Evolutionary conservation across 92 coral and sea anemone species (phyloP).

Genomic region (Porites rus): DNA sequence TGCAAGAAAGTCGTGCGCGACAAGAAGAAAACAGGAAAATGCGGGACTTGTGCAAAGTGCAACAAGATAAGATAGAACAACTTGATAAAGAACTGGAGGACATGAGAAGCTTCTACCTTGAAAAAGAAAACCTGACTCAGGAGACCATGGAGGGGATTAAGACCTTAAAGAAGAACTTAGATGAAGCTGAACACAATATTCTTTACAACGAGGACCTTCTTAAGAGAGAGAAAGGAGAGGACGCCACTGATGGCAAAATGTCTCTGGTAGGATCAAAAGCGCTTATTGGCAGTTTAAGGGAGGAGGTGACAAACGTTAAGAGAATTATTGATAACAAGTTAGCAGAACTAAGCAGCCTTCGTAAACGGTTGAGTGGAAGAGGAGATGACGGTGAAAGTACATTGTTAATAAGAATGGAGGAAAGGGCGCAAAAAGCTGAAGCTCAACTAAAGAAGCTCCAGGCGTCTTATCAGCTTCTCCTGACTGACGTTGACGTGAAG

Average conservation of each 20-base stretch:
- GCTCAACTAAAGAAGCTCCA: constrained; percentile 46
- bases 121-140: constrained; percentile 54
- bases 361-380: not conserved
- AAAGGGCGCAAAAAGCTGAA: constrained; percentile 38
- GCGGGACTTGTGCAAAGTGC: constrained; percentile 45
- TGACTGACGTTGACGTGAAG: constrained; percentile 31
- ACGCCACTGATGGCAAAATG: constrained; percentile 24
- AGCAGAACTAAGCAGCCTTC: constrained; percentile 10
- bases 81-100: constrained; percentile 42
- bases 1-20: constrained; percentile 39
- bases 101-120: constrained; percentile 45
- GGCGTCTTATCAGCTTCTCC: constrained; percentile 32
- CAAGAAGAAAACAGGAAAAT: constrained; percentile 51
- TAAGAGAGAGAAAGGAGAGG: not conserved
- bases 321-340: constrained; percentile 29
- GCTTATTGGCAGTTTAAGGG: constrained; percentile 20
- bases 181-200: constrained; percentile 27
- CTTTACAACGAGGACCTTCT: constrained; percentile 21
- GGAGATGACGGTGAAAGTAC: constrained; percentile 7
- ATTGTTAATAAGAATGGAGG: constrained; percentile 9
- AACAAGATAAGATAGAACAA: constrained; percentile 43
- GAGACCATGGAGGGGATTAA: constrained; percentile 55
- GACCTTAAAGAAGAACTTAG: constrained; percentile 44
- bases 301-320: constrained; percentile 34
- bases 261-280: not conserved